Evolutionary conservation across 2,113 vertebrate species (phyloP).

Genomic region (Notothenia coriiceps): DNA sequence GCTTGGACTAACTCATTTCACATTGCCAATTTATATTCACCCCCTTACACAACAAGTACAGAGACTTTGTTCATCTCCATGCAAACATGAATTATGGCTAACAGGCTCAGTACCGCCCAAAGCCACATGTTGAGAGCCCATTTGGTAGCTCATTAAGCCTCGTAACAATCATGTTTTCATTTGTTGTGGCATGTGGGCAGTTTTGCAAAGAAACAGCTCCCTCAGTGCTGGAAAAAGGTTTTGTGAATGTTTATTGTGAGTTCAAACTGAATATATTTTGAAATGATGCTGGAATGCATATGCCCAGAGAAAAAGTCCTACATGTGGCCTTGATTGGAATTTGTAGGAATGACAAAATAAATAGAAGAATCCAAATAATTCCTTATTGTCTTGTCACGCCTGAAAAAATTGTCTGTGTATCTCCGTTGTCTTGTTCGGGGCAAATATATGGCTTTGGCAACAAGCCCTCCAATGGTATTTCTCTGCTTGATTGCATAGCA

Average conservation of each 20-base stretch:
- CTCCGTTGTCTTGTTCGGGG: conserved; percentile 7
- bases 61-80: conserved; percentile 53
- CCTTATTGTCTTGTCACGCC: neutral
- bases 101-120: conserved; percentile 46
- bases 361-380: conserved; percentile 1
- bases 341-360: conserved; percentile 1
- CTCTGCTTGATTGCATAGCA: conserved; percentile 47
- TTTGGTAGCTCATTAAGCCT: conserved; percentile 64
- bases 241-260: conserved; percentile 32
- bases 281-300: conserved; percentile 2
- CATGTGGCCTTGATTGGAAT: neutral
- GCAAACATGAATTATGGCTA: conserved; percentile 46
- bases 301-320: conserved; percentile 1
- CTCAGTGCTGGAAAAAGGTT: conserved; percentile 30
- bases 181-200: conserved; percentile 41
- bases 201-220: conserved; percentile 5
- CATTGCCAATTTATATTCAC: conserved; percentile 46
- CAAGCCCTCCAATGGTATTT: conserved; percentile 41
- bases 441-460: too few relatives aligned
- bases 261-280: conserved; percentile 23
- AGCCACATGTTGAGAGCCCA: conserved; percentile 68
- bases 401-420: neutral
- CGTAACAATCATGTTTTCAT: conserved; percentile 9
- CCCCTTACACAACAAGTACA: conserved; percentile 51
- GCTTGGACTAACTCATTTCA: conserved; percentile 47